Evolutionary conservation across 92 coral and sea anemone genomes (phyloP).

Genomic region (Paramuricea clavata): DNA sequence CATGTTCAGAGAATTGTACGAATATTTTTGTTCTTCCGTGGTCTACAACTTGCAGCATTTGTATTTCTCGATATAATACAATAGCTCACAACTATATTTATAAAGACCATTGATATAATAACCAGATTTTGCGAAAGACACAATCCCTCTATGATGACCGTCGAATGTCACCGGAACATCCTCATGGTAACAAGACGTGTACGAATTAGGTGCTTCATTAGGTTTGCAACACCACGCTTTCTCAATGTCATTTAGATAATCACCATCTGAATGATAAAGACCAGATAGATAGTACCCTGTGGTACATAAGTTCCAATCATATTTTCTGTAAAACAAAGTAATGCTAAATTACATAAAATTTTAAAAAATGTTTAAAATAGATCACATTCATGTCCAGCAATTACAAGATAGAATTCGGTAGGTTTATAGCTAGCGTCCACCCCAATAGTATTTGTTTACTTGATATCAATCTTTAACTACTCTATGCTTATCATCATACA

Average conservation of each 20-base stretch:
- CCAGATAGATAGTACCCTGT: constrained; percentile 20
- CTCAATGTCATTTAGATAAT: neutral
- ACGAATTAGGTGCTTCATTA: neutral
- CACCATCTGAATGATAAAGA: neutral
- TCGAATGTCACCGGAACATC: neutral
- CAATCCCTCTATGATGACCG: neutral
- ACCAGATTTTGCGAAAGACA: neutral
- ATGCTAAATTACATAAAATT: no score
- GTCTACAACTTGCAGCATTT: neutral
- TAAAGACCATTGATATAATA: constrained; percentile 8
- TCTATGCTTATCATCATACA: no score
- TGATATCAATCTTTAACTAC: no score
- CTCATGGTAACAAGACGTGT: neutral
- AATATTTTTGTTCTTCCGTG: no score
- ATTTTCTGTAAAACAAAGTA: neutral
- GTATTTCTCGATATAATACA: constrained; percentile 5
- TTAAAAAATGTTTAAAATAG: no score
- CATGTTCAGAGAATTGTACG: no score
- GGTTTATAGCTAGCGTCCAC: no score
- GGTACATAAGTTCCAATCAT: neutral
- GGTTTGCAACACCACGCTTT: neutral
- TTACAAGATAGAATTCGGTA: no score
- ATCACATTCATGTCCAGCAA: no score
- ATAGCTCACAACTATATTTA: neutral
- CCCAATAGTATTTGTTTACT: no score